Evolutionary conservation across 2,888 invertebrate species (phyloP).

Genomic region (Stratiomys singularior): DNA sequence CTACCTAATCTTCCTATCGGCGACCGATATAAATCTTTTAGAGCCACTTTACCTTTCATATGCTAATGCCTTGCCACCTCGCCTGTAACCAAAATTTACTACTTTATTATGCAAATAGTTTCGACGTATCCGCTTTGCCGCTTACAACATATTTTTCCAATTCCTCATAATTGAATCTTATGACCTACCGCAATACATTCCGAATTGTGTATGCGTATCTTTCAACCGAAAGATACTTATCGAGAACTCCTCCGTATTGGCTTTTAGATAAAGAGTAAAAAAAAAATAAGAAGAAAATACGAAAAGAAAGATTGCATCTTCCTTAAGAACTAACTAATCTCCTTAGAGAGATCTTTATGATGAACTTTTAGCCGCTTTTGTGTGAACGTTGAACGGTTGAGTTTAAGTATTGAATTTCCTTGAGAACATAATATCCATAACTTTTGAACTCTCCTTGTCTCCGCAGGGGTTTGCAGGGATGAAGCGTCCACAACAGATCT

Average conservation of each 20-base stretch:
- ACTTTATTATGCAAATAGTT: not conserved
- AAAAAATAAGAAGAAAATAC: too few relatives aligned
- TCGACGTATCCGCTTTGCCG: not conserved
- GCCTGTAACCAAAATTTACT: not conserved
- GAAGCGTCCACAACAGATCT: not conserved
- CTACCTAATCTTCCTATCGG: not conserved
- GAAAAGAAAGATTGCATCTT: slow-evolving; percentile 1
- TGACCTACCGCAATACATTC: slow-evolving; percentile 39
- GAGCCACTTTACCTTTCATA: slow-evolving; percentile 1
- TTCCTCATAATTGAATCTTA: slow-evolving; percentile 11
- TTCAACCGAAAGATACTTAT: not conserved
- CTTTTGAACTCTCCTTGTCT: slow-evolving; percentile 35
- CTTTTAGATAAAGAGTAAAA: not conserved
- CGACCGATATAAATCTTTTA: not conserved
- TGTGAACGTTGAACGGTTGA: not conserved
- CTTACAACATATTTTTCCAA: not conserved
- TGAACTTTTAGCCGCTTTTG: slow-evolving; percentile 18
- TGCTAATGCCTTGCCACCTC: not conserved
- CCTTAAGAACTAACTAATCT: slow-evolving; percentile 32
- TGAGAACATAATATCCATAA: slow-evolving; percentile 10
- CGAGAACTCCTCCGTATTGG: not conserved
- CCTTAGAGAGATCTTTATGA: slow-evolving; percentile 28
- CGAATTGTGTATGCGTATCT: slow-evolving; percentile 16
- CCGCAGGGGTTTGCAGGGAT: not conserved
- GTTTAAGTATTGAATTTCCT: slow-evolving; percentile 33